Percentiles rank a stretch among this genome's conserved stretches.
These are phyloP conservation scores for Muraenolepis orangiensis DNA, from an alignment of 2,797 vertebrate species.

Conservation along the genomic window DNA sequence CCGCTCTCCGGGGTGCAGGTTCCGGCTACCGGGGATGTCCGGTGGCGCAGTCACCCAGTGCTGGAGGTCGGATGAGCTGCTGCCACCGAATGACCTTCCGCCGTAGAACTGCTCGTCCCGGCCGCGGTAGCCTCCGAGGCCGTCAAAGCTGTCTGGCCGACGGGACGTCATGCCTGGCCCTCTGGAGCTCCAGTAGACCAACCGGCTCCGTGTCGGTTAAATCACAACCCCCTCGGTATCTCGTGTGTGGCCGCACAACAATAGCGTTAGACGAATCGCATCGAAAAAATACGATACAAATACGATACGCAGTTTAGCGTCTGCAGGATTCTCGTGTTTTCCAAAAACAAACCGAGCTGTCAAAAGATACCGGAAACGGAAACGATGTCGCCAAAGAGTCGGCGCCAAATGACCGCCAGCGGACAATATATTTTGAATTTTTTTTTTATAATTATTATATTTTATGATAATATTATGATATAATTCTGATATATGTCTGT, in stretches of 20 bases:
- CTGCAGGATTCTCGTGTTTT: not conserved
- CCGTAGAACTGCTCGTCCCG: constrained; percentile 72
- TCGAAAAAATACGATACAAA: not conserved
- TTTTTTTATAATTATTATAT: not conserved
- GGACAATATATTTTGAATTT: not conserved
- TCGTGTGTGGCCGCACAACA: not conserved
- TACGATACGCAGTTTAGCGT: not conserved
- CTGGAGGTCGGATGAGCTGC: constrained; percentile 72
- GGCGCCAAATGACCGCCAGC: no score
- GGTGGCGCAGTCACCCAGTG: constrained; percentile 90
- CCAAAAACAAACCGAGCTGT: not conserved
- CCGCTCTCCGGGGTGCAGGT: constrained; percentile 84
- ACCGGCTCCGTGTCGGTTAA: not conserved
- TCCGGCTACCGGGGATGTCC: constrained; percentile 91
- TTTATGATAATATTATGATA: not conserved
- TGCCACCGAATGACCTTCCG: constrained; percentile 73
- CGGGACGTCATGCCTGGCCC: constrained; percentile 79
- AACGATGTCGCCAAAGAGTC: not conserved
- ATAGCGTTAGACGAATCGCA: not conserved
- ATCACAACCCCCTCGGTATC: not conserved
- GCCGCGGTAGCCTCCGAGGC: constrained; percentile 80
- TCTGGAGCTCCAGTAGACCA: not conserved
- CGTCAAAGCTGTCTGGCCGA: constrained; percentile 89
- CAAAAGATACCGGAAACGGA: constrained; percentile 7
- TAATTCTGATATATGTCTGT: not conserved